These are phyloP conservation scores for Hylaeus anthracinus DNA, from an alignment of 1,140 invertebrate species.

Conservation along the genomic window DNA sequence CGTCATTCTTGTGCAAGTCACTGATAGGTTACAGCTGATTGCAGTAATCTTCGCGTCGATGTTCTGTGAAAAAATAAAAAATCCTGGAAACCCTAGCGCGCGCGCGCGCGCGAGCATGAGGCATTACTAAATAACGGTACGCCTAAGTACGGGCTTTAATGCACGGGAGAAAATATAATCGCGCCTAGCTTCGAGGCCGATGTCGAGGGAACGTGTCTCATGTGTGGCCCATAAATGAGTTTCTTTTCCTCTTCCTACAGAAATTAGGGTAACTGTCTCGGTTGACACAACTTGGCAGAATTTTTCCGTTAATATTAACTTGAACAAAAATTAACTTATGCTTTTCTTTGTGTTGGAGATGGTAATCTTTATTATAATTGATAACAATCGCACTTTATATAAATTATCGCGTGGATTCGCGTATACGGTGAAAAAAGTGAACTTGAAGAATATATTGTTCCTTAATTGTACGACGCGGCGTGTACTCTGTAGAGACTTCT, in stretches of 20 bases:
- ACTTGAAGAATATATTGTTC: too few species aligned
- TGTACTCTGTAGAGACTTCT: too few species aligned
- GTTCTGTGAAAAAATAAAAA: conserved; percentile 42
- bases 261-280: too few species aligned
- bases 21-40: conserved; percentile 63
- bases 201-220: conserved; percentile 12
- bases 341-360: too few species aligned
- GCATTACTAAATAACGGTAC: conserved; percentile 63
- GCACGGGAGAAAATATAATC: conserved; percentile 60
- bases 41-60: conserved; percentile 64
- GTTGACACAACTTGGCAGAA: too few species aligned
- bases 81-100: conserved; percentile 45
- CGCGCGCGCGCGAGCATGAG: conserved; percentile 39
- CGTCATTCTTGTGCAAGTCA: conserved; percentile 59
- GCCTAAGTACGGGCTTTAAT: conserved; percentile 64
- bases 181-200: conserved; percentile 27
- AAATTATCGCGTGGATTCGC: too few species aligned
- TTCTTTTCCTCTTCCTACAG: neutral
- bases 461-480: too few species aligned
- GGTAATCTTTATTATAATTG: too few species aligned
- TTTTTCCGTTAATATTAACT: too few species aligned
- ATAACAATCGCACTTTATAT: too few species aligned
- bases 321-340: too few species aligned
- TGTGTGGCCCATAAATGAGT: conserved; percentile 40
- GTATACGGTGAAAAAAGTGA: too few species aligned